Evolutionary conservation across 2,888 invertebrate species (phyloP).

Genomic region (Temnothorax unifasciatus): DNA sequence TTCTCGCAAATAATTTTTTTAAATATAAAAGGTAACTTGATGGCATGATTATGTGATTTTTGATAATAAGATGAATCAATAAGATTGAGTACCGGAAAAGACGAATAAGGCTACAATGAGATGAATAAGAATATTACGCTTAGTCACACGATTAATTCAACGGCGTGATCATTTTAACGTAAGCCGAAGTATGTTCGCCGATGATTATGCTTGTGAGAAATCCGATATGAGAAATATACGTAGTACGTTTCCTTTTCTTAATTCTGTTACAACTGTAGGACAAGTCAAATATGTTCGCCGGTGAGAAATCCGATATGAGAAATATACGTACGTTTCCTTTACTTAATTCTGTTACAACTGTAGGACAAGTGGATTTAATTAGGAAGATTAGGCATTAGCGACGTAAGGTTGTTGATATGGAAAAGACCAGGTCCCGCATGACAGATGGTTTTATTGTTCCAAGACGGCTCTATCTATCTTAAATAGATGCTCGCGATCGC

Average conservation of each 20-base stretch:
- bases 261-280: not conserved
- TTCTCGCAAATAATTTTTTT: not conserved
- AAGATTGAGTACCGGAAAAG: not conserved
- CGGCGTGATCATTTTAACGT: slow-evolving; percentile 11
- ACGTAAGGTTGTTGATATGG: slow-evolving; percentile 6
- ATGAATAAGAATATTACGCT: slow-evolving; percentile 1
- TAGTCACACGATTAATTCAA: slow-evolving; percentile 20
- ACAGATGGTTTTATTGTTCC: not conserved
- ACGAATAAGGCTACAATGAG: not conserved
- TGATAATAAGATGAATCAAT: not conserved
- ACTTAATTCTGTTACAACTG: not conserved
- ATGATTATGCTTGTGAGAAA: slow-evolving; percentile 10
- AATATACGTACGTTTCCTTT: not conserved
- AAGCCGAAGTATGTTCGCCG: not conserved
- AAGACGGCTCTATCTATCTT: not conserved
- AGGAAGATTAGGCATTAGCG: not conserved
- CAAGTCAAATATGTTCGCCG: not conserved
- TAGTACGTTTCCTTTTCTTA: not conserved
- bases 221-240: not conserved
- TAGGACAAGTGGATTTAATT: slow-evolving; percentile 27
- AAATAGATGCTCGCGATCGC: not conserved
- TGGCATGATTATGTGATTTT: not conserved
- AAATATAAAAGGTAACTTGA: not conserved
- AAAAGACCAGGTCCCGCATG: not conserved
- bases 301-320: slow-evolving; percentile 11